phyloP scores from a whole-genome alignment of 2,888 invertebrate genomes.

The Xiphydria camelus region DNA sequence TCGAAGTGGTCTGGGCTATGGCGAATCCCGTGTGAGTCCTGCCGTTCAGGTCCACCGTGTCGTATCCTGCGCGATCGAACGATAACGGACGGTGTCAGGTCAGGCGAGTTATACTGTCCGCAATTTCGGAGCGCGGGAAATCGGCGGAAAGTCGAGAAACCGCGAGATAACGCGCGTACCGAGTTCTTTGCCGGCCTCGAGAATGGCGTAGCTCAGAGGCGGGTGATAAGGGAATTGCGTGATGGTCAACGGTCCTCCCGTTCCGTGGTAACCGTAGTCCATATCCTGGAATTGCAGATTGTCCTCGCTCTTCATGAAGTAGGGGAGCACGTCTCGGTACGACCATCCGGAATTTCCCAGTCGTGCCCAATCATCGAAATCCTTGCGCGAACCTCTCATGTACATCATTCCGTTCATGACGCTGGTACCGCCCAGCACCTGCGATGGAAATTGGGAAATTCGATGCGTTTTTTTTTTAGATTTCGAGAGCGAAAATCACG shows the following conservation, averaged over 20 bases:
- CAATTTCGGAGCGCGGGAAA: too few species aligned
- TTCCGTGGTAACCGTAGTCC: constrained; percentile 76
- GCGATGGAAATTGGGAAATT: constrained; percentile 19
- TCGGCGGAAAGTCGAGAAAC: too few species aligned
- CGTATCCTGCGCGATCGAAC: constrained; percentile 63
- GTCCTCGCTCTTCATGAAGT: constrained; percentile 85
- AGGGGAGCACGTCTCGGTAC: constrained; percentile 86
- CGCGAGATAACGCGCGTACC: constrained; percentile 58
- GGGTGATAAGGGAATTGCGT: constrained; percentile 86
- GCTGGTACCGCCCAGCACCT: constrained; percentile 89
- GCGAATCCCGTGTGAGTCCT: constrained; percentile 79
- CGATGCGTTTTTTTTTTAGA: too few species aligned
- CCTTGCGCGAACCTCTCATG: constrained; percentile 83
- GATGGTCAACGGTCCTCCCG: constrained; percentile 78
- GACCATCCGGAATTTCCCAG: constrained; percentile 88
- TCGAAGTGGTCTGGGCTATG: constrained; percentile 86
- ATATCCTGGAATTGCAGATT: constrained; percentile 72
- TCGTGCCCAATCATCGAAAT: constrained; percentile 86
- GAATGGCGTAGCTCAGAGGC: constrained; percentile 75
- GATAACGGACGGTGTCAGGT: not conserved
- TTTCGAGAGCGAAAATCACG: too few species aligned
- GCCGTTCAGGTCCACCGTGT: constrained; percentile 80
- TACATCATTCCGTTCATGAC: constrained; percentile 97
- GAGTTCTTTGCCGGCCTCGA: constrained; percentile 78
- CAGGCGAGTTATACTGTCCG: too few species aligned